Percentiles rank a stretch among this genome's conserved stretches.
phyloP scores from a whole-genome alignment of 2,797 vertebrate species.

The Neosalanx taihuensis region DNA sequence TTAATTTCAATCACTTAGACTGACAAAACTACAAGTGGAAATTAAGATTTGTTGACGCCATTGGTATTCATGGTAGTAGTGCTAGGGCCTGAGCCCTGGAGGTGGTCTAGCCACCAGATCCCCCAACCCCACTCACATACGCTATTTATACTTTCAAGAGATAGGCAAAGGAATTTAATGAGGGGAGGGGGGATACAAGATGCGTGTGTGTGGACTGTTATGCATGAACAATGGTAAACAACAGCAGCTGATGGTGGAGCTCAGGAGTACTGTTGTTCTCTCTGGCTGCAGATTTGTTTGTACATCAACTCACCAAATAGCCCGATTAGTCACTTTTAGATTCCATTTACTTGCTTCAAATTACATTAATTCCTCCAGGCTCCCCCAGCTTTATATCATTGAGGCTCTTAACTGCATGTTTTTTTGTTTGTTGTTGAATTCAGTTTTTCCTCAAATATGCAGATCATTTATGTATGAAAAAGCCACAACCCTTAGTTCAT shows the following conservation, averaged over 20 bases:
- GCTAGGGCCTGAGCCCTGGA: neutral
- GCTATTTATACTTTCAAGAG: conserved; percentile 66
- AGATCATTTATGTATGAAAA: too few relatives aligned
- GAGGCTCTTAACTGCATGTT: neutral
- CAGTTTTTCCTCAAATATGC: neutral
- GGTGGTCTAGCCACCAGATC: neutral
- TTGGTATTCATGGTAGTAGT: conserved; percentile 17
- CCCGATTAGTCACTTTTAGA: too few relatives aligned
- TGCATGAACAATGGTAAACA: conserved; percentile 18
- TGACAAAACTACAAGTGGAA: conserved; percentile 29
- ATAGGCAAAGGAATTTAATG: conserved; percentile 51
- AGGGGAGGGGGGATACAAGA: conserved; percentile 20
- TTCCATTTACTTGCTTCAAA: too few relatives aligned
- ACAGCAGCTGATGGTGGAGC: conserved; percentile 12
- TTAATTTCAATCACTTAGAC: conserved; percentile 20
- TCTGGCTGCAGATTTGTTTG: conserved; percentile 3
- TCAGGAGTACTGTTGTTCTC: neutral
- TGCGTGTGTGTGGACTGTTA: neutral
- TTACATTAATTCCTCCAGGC: too few relatives aligned
- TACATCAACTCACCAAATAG: too few relatives aligned
- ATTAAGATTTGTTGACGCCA: neutral
- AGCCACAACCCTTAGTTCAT: neutral
- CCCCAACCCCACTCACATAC: conserved; percentile 18
- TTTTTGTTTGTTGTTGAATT: neutral
- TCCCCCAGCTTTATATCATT: neutral